A percentile compares a stretch with the other conserved stretches of the same genome.
phyloP scores from a whole-genome alignment of 2,113 vertebrate species.

The Taurulus bubalis region DNA sequence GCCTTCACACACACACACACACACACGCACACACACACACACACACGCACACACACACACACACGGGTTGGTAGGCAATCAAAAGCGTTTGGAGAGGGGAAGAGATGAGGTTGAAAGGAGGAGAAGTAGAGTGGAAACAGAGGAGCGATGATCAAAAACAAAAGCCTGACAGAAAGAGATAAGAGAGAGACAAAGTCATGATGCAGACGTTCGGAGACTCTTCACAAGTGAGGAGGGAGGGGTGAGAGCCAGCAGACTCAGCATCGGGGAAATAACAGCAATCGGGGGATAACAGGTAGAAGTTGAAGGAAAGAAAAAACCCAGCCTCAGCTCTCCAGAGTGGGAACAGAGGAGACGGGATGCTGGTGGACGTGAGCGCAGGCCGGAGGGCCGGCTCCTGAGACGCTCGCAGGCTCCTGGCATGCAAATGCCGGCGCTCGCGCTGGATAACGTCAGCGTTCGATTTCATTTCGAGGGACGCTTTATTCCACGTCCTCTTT shows the following conservation, averaged over 20 bases:
- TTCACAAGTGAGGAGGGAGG: conserved; percentile 53
- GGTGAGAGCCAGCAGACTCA: conserved; percentile 61
- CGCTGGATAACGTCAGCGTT: conserved; percentile 28
- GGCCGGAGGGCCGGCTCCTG: conserved; percentile 5
- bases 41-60: conserved; percentile 6
- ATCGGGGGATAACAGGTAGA: conserved; percentile 49
- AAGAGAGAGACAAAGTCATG: conserved; percentile 75
- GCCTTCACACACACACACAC: too few relatives aligned
- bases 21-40: conserved; percentile 9
- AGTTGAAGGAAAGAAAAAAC: conserved; percentile 11
- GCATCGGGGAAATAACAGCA: conserved; percentile 56
- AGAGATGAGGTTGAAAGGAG: conserved; percentile 69
- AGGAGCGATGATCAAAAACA: conserved; percentile 78
- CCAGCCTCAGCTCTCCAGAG: conserved; percentile 25
- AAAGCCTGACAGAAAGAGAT: conserved; percentile 76
- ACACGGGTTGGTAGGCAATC: conserved; percentile 23
- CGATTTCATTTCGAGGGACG: conserved; percentile 1
- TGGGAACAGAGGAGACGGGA: conserved; percentile 12
- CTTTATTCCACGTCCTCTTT: conserved; percentile 15
- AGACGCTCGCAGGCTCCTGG: conserved; percentile 31
- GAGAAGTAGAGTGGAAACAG: conserved; percentile 74
- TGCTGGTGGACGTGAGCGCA: neutral
- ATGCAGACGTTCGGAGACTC: conserved; percentile 61
- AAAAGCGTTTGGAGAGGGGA: conserved; percentile 41
- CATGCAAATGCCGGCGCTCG: conserved; percentile 29